A percentile compares a stretch with the other conserved stretches of the same genome.
Conservation (phyloP, 2,797 vertebrate genomes). For the Pangasius djambal region DNA sequence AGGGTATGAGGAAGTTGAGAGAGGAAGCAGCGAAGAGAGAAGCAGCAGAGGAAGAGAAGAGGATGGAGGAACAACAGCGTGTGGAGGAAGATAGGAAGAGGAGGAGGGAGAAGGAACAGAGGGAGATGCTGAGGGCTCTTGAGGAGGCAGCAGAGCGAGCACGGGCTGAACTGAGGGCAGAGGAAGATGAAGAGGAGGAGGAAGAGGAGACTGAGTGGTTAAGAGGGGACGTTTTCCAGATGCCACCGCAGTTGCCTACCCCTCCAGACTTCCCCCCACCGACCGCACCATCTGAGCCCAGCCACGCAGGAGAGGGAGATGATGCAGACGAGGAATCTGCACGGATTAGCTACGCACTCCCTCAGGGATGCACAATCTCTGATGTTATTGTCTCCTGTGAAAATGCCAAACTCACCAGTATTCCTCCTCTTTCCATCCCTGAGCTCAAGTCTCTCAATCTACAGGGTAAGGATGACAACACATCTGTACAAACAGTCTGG, state of each 20-base stretch:
- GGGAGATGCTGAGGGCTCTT: constrained; percentile 46
- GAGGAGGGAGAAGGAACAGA: constrained; percentile 58
- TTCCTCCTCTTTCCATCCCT: constrained; percentile 85
- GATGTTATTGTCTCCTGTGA: constrained; percentile 86
- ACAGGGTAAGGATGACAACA: constrained; percentile 78
- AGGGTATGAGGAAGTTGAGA: constrained; percentile 55
- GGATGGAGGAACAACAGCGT: constrained; percentile 55
- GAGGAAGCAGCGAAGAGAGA: constrained; percentile 52
- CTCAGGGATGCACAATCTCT: constrained; percentile 81
- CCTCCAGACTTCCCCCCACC: constrained; percentile 56
- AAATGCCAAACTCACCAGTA: constrained; percentile 78
- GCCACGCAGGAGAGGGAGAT: constrained; percentile 33
- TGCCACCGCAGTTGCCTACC: constrained; percentile 58
- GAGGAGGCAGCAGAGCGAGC: constrained; percentile 52
- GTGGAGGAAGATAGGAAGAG: constrained; percentile 49
- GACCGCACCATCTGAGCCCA: constrained; percentile 62
- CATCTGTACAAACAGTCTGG: not conserved
- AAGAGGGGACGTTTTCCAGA: constrained; percentile 82
- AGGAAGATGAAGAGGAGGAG: constrained; percentile 62
- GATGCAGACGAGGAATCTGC: constrained; percentile 16
- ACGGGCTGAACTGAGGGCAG: constrained; percentile 43
- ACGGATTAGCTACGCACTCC: constrained; percentile 70
- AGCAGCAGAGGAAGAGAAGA: constrained; percentile 47
- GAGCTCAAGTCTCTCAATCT: constrained; percentile 88
- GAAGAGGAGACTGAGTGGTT: constrained; percentile 67